Percentiles rank a stretch among this genome's conserved stretches.
These are phyloP conservation scores for Ianthella basta DNA, from an alignment of 37 sponge, comb jelly and placozoan genomes.

Conservation along the genomic window DNA sequence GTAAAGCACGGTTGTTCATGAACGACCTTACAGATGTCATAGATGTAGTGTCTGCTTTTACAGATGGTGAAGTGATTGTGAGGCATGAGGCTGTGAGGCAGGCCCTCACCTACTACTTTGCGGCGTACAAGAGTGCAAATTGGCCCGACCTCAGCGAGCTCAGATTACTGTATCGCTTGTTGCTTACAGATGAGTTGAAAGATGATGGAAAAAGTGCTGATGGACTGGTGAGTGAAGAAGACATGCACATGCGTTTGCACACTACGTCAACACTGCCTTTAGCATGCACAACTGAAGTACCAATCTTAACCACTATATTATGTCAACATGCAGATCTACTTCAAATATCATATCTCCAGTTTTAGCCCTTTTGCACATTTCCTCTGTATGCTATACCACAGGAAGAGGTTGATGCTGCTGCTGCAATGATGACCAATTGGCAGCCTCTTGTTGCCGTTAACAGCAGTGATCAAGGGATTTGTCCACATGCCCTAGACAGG, in stretches of 20 bases:
- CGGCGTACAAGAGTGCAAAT: not conserved
- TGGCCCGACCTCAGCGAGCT: constrained; percentile 4
- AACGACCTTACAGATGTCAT: not conserved
- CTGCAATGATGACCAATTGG: not conserved
- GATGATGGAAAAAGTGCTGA: not conserved
- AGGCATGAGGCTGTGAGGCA: not conserved
- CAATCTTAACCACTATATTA: too few species aligned
- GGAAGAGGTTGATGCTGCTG: not conserved
- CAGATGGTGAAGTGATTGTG: too few species aligned
- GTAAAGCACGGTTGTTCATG: constrained; percentile 9
- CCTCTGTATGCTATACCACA: too few species aligned
- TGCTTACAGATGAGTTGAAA: not conserved
- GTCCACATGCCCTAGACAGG: too few species aligned
- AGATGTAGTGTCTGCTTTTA: not conserved
- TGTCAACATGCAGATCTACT: too few species aligned
- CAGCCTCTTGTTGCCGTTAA: not conserved
- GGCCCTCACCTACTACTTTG: constrained; percentile 4
- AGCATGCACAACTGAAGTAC: too few species aligned
- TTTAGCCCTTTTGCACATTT: too few species aligned
- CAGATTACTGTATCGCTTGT: not conserved
- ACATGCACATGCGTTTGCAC: not conserved
- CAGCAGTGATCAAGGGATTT: not conserved
- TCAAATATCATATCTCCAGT: too few species aligned
- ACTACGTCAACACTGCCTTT: not conserved
- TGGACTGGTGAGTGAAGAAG: not conserved